Evolutionary conservation across 2,113 vertebrate genomes (phyloP).

Genomic region (Paramisgurnus dabryanus): DNA sequence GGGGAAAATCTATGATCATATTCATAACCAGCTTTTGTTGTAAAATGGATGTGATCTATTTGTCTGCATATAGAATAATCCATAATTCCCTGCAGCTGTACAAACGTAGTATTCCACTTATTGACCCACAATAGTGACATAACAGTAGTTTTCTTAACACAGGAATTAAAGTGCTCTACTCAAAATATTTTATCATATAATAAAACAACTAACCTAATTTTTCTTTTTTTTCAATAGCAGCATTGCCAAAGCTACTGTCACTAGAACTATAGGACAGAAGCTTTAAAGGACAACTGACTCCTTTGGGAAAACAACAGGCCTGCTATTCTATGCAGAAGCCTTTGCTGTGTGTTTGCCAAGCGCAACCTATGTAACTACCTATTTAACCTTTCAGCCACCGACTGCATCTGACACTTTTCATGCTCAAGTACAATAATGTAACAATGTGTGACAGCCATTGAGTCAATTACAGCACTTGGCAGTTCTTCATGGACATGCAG

Average conservation of each 20-base stretch:
- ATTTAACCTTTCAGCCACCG: constrained; percentile 50
- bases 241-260: background rate
- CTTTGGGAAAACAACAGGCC: constrained; percentile 12
- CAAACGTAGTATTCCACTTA: constrained; percentile 30
- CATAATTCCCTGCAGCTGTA: constrained; percentile 46
- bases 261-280: background rate
- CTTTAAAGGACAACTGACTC: constrained; percentile 44
- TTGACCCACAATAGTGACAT: constrained; percentile 7
- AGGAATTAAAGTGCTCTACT: too few species aligned
- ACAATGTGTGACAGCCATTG: constrained; percentile 49
- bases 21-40: constrained; percentile 66
- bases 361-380: constrained; percentile 43
- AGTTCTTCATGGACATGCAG: constrained; percentile 48
- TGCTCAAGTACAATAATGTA: constrained; percentile 49
- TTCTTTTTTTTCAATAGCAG: background rate
- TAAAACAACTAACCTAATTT: background rate
- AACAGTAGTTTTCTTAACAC: background rate
- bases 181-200: background rate
- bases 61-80: constrained; percentile 63
- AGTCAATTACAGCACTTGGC: constrained; percentile 54
- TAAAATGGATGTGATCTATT: constrained; percentile 71
- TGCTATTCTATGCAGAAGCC: constrained; percentile 33
- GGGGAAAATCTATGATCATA: constrained; percentile 70
- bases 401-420: constrained; percentile 52
- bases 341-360: constrained; percentile 46